Percentiles rank a stretch among this genome's conserved stretches.
phyloP scores from a whole-genome alignment of 2,888 invertebrate genomes.

The Troglohyphantes excavatus region DNA sequence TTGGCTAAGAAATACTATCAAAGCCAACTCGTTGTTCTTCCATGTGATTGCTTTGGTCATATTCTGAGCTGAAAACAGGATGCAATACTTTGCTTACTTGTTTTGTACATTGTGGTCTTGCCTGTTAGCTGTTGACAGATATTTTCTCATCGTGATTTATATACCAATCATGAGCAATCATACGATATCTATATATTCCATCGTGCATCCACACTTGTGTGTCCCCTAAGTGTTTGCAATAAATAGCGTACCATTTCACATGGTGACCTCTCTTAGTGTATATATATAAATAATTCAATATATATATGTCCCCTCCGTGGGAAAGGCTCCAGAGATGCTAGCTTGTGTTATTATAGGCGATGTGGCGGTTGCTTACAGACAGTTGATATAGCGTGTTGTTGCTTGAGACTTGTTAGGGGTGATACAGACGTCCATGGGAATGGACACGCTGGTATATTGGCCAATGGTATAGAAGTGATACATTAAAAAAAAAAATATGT shows the following conservation, averaged over 20 bases:
- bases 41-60: conserved; percentile 75
- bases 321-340: conserved; percentile 50
- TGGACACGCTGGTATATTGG: conserved; percentile 32
- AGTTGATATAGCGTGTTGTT: conserved; percentile 61
- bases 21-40: conserved; percentile 50
- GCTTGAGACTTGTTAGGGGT: conserved; percentile 70
- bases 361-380: conserved; percentile 22
- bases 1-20: conserved; percentile 19
- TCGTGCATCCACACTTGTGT: conserved; percentile 66
- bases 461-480: conserved; percentile 48
- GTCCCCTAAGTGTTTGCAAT: conserved; percentile 73
- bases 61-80: conserved; percentile 60
- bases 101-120: conserved; percentile 68
- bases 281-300: conserved; percentile 29
- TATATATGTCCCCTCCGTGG: conserved; percentile 50
- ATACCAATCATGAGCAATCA: conserved; percentile 72
- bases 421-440: conserved; percentile 63
- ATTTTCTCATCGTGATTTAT: conserved; percentile 74
- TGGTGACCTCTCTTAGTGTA: conserved; percentile 56
- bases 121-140: conserved; percentile 70
- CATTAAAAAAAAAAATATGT: neutral
- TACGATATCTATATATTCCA: conserved; percentile 45
- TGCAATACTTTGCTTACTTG: conserved; percentile 70
- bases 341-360: conserved; percentile 50
- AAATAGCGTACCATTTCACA: conserved; percentile 66